Base-by-base conservation (phyloP, 2,888 invertebrate species). In the Ligdia adustata region DNA sequence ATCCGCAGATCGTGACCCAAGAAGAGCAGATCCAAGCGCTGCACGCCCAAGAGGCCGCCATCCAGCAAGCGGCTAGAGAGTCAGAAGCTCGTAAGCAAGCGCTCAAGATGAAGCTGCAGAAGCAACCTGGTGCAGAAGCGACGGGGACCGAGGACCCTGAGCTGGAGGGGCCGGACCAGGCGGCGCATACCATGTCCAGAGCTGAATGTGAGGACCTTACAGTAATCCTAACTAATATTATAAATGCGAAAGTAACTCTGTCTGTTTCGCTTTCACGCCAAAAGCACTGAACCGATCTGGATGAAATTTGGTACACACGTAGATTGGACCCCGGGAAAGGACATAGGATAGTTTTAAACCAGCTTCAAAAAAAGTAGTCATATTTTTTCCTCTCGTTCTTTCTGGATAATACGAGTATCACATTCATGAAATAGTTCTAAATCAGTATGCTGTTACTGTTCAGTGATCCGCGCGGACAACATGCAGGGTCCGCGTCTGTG, bases 381-480 rank as follows among this genome's bases (percentile, higher is more conserved):
- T n/a, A n/a, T n/a, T n/a, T n/a, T n/a, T n/a, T n/a, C n/a, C n/a
- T n/a, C n/a, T n/a, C n/a, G n/a, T n/a, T n/a, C n/a, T n/a, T n/a
- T n/a, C n/a, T n/a, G n/a, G n/a, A n/a, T n/a, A n/a, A n/a, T n/a
- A n/a, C n/a, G n/a, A n/a, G n/a, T n/a, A n/a, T n/a, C n/a, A n/a
- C n/a, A n/a, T n/a, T n/a, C n/a, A n/a, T n/a, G n/a, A n/a, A n/a
- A n/a, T n/a, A n/a, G n/a, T n/a, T n/a, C n/a, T n/a, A n/a, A n/a
- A n/a, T n/a, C n/a, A n/a, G n/a, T n/a, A n/a, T 12, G n/a, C 14
- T 18, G 33, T 41, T 13, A 13, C 3, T 6, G 0, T 4, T 1
- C 64, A 90, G 89, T 93, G 90, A 67, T 95, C 91, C 70, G 93
- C 91, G 90, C 94, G 91, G 61, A 95, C 93, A 78, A 91, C 86